Base-by-base conservation (phyloP, 1,140 invertebrate genomes). In the Drosophila quadrilineata region DNA sequence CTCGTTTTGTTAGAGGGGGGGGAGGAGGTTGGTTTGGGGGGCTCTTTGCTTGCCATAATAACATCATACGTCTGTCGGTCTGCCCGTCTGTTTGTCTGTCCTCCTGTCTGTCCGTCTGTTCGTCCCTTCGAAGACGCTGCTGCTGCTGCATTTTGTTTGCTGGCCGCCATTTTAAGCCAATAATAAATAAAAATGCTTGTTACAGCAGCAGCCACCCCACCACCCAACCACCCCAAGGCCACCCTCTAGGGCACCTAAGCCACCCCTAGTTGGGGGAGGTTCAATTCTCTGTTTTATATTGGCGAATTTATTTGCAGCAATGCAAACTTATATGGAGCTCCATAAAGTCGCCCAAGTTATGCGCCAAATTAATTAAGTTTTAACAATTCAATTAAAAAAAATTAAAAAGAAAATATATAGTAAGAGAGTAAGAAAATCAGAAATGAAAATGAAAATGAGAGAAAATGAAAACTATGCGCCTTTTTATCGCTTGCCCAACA, bases 301-400 rank as follows among this genome's bases (percentile, higher is more conserved):
- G 77, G 65, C 74, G 65, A 84, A 84, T 85, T 85, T 85, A 85
- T 79, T 71, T 74, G 17, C 59, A n/a, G 24, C 64, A 65, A 53
- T 38, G 58, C 63, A 76, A 82, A 77, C 70, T 84, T 84, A 85
- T 84, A 9, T 54, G 45, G 53, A 36, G 45, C 53, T 26, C 66
- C 79, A 75, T 85, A 85, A 85, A 85, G 74, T 85, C 71, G 66
- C 73, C 79, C 71, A 85, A 85, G 66, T 85, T 85, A 85, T 85
- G 75, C 66, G 79, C 57, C 58, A 85, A 85, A 85, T 85, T 85
- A 85, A 85, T 85, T 79, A 85, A 85, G 80, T 85, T 85, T 85
- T 85, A 88, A 85, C 84, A 87, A 85, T 87, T 87, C 85, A 87
- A 85, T 85, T 85, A 82, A 84, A 84, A 76, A 66, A 80, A 60